Evolutionary conservation across 2,113 vertebrate genomes (phyloP), one percentile per base, ranked within the genome.

Genomic region (Protomyctophum bolini): DNA sequence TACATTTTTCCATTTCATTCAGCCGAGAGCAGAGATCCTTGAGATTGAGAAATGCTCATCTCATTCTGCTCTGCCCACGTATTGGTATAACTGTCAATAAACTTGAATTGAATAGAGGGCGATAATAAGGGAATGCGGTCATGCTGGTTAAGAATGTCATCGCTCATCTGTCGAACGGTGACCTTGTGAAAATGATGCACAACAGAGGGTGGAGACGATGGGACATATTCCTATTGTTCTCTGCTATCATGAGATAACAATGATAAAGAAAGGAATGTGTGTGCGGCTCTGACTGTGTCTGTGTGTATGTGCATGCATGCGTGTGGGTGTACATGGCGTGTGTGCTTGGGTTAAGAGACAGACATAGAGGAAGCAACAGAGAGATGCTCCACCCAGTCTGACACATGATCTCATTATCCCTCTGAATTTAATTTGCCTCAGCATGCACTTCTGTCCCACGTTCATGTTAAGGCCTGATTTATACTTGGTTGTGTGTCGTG

Each of bases 111-210:
- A 41, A 41, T 41, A 75, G 52, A 58, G 28, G 57, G 66, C 12
- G 15, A 6, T 66, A 58, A 8, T 14, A 33, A 58, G 56, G 11
- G 63, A 10, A 61, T 56, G 52, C 4, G 68, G 58, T 63, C 41
- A 33, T 7, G 64, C 72, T 33, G 81, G 54, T 55, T 41, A 60
- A 0, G 2, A 2, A 68, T 10, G 2, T 15, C 15, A 76, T 12
- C 45, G 15, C 41, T 72, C 21, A 52, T 81, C 12, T 68, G 73
- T 57, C 65, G 64, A 29, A 72, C 47, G 52, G 6, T 63, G 59
- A 75, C 75, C 70, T 77, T 15, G 57, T 58, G 63, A 15, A 41
- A 45, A 2, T 0, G 10, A 56, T 69, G 14, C 10, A n/a, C 5
- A 76, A 80, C 7, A 7, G 2, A 28, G 59, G 15, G 61, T n/a